Percentiles rank a stretch among this genome's conserved stretches.
Evolutionary conservation across 2,797 vertebrate genomes (phyloP).

Genomic region (Pangasius sanitwongsei): DNA sequence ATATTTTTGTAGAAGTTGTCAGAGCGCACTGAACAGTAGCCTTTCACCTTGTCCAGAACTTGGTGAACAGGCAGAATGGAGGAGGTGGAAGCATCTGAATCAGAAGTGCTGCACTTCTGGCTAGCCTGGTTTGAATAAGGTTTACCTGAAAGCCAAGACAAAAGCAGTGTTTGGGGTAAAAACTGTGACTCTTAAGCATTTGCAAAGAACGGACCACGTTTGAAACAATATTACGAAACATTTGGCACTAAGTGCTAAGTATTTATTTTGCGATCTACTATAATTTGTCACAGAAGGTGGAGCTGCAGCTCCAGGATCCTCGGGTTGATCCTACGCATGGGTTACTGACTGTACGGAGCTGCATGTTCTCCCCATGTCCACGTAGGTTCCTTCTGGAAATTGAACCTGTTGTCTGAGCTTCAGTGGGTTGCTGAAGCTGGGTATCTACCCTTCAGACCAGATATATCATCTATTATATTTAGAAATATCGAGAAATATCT

Average conservation of each 20-base stretch:
- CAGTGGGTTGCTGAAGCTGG: not conserved
- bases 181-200: not conserved
- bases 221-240: not conserved
- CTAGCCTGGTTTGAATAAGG: conserved; percentile 77
- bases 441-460: not conserved
- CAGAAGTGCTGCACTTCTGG: conserved; percentile 80
- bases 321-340: not conserved
- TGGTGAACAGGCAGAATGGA: conserved; percentile 93
- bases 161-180: not conserved
- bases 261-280: not conserved
- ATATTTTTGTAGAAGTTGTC: conserved; percentile 98
- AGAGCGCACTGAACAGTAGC: conserved; percentile 87
- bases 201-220: conserved; percentile 3
- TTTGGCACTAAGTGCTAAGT: not conserved
- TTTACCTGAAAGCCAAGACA: conserved; percentile 76
- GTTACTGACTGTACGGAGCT: not conserved
- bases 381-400: not conserved
- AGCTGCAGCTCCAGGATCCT: not conserved
- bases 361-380: not conserved
- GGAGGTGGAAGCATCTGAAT: conserved; percentile 81
- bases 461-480: not conserved
- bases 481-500: not conserved
- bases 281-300: not conserved
- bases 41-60: conserved; percentile 93
- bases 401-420: not conserved